Conservation (phyloP, 2,888 invertebrate species). For the Rhingia rostrata region DNA sequence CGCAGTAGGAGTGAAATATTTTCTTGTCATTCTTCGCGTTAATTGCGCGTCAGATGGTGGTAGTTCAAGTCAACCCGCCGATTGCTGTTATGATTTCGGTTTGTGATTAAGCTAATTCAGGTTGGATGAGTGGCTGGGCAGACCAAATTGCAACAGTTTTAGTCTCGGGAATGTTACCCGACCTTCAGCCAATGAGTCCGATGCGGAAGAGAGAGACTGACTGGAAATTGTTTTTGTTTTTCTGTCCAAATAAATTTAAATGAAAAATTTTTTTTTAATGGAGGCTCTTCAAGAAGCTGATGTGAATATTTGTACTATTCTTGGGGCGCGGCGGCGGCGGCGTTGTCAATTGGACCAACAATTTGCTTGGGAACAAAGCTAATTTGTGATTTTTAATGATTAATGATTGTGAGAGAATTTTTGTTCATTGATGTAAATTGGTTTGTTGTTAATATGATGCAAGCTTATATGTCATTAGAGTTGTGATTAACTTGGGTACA, state of each 20-base stretch:
- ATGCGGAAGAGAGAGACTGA: constrained; percentile 54
- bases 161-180: constrained; percentile 44
- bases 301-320: constrained; percentile 16
- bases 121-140: constrained; percentile 11
- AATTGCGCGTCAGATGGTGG: constrained; percentile 56
- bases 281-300: constrained; percentile 7
- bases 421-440: constrained; percentile 26
- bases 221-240: not conserved
- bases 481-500: constrained; percentile 28
- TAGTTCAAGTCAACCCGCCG: constrained; percentile 11
- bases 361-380: constrained; percentile 15
- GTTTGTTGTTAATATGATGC: constrained; percentile 41
- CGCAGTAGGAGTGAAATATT: constrained; percentile 43
- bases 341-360: constrained; percentile 35
- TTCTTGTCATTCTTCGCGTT: constrained; percentile 60
- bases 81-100: constrained; percentile 42
- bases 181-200: constrained; percentile 39
- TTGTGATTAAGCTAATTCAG: constrained; percentile 41
- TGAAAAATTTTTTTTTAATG: constrained; percentile 24
- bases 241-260: constrained; percentile 23
- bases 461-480: constrained; percentile 21
- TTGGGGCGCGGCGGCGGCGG: constrained; percentile 5
- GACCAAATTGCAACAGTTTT: constrained; percentile 33
- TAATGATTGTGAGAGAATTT: constrained; percentile 48
- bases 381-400: constrained; percentile 36